Base-by-base conservation (phyloP, 2,113 vertebrate species). In the Aythya baeri region DNA sequence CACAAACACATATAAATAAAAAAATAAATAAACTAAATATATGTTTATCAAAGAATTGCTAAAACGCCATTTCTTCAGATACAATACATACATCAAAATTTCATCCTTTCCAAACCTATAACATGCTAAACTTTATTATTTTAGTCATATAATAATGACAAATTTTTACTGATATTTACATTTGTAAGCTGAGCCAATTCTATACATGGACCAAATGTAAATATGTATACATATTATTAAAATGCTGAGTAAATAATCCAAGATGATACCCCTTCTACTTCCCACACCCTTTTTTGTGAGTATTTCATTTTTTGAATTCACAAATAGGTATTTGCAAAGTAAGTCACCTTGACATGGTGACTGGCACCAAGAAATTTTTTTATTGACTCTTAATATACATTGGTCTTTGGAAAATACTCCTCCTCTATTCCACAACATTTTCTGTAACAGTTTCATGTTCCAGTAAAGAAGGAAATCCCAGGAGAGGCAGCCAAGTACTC, bases 401-500 rank as follows among this genome's bases (percentile, higher is more conserved):
- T 71, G 7, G 1, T n/a, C 3, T 67, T 82, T 15, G 25, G 9
- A 31, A 49, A 34, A 46, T 71, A 59, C 59, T 22, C 17, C 16
- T 89, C 5, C 25, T 36, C 6, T 63, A 61, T 49, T 66, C 18
- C 5, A 62, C 36, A 55, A 21, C 7, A 41, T 46, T 6, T 15
- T 43, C 21, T 74, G 15, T 9, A 70, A 71, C 25, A 81, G 6
- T 1, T 86, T 76, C 13, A 36, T 31, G 9, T 52, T 89, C 62
- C 44, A 43, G 16, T 12, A 72, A 32, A 31, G 34, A 58, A 74
- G 43, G 14, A 85, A 62, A n/a, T 0, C 1, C 3, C 5, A 36
- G 6, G 1, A 1, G n/a, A 6, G 3, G 7, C 32, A 7, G 8
- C 3, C 25, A 46, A 9, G 12, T 74, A 43, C 20, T 70, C 7